Conservation (phyloP, 1,140 invertebrate species). For the Lepidotrigona ventralis region DNA sequence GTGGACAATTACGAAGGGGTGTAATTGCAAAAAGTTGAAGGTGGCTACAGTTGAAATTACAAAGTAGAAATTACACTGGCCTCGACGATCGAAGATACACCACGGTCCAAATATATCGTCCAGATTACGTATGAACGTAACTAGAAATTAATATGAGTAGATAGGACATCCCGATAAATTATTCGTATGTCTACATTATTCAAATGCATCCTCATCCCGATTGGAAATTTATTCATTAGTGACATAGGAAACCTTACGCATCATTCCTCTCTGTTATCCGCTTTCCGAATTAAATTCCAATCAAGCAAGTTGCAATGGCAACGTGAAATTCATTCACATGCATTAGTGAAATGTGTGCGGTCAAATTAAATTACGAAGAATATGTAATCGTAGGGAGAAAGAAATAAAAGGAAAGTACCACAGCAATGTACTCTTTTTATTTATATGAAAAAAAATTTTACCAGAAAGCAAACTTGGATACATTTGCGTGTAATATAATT, state of each 20-base stretch:
- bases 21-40: not conserved
- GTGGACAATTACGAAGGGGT: not conserved
- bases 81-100: not conserved
- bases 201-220: not conserved
- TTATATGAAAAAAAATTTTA: too few species aligned
- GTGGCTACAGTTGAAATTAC: not conserved
- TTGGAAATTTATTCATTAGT: constrained; percentile 28
- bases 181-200: constrained; percentile 8
- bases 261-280: not conserved
- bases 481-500: too few species aligned
- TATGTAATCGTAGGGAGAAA: not conserved
- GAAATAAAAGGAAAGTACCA: not conserved
- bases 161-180: constrained; percentile 9
- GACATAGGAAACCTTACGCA: constrained; percentile 2
- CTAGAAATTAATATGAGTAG: constrained; percentile 17
- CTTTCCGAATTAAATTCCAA: constrained; percentile 7
- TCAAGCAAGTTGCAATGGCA: not conserved
- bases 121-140: not conserved
- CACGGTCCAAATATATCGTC: not conserved
- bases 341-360: not conserved
- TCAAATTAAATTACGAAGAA: not conserved
- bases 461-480: too few species aligned
- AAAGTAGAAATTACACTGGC: not conserved
- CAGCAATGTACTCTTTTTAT: not conserved
- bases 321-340: not conserved